These are phyloP conservation scores for Spheniscus humboldti DNA, from an alignment of 2,797 vertebrate species.

Conservation along the genomic window DNA sequence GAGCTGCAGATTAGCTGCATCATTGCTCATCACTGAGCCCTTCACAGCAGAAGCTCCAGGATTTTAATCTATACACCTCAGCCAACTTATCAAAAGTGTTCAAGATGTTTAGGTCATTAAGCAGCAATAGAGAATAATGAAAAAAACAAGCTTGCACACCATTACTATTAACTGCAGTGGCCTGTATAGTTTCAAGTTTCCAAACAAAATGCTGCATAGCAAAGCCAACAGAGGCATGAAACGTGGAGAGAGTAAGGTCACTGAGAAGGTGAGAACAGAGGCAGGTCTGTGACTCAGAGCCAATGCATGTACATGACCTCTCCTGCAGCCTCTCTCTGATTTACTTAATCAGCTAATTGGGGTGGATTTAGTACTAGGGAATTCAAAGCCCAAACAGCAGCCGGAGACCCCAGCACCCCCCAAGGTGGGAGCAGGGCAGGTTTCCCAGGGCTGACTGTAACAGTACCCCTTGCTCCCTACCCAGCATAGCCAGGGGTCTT, in stretches of 20 bases:
- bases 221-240: not conserved
- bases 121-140: not conserved
- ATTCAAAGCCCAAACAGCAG: not conserved
- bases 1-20: not conserved
- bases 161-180: not conserved
- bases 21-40: not conserved
- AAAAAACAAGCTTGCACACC: not conserved
- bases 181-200: not conserved
- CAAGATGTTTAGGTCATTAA: constrained; percentile 39
- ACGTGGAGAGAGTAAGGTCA: not conserved
- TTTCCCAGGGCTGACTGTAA: not conserved
- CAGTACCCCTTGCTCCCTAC: not conserved
- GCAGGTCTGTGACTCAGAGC: not conserved
- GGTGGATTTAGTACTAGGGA: not conserved
- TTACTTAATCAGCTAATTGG: not conserved
- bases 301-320: not conserved
- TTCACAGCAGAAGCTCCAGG: constrained; percentile 6
- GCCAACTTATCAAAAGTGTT: constrained; percentile 24
- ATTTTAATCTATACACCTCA: constrained; percentile 20
- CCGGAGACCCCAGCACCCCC: not conserved
- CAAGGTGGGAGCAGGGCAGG: not conserved
- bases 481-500: not conserved
- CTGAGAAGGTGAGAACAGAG: not conserved
- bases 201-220: not conserved
- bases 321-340: not conserved